Base-by-base conservation (phyloP, 2,113 vertebrate species). In the Pongo abelii region DNA sequence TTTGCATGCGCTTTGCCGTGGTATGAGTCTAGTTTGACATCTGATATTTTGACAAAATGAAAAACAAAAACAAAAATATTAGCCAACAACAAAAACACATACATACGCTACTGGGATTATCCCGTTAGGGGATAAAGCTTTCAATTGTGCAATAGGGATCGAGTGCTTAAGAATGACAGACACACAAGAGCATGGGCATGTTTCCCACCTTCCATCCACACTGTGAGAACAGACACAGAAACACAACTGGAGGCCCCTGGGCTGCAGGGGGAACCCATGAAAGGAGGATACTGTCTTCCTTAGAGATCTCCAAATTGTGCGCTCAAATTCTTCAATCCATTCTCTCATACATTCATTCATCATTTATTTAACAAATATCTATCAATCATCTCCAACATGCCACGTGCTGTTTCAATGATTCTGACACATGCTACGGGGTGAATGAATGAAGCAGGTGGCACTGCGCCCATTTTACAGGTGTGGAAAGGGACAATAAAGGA, bases 391-490 rank as follows among this genome's bases (percentile, higher is more conserved):
- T 30, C 70, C 25, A 4, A 2, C 3, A 59, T 27, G 14, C 30
- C 55, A 5, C 50, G 27, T 13, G 1, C 10, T 8, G 2, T 38
- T 14, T 69, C 27, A 3, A 5, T 0, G 1, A 46, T 32, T 16
- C n/a, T 0, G 0, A 59, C 50, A 5, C 25, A 8, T 23, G n/a
- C 30, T 18, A 18, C 0, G 1, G 40, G 20, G 27, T 30, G 30
- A 64, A 6, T 20, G 25, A 48, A 43, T 2, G 32, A 75, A 30
- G 69, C 2, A 8, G 59, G 9, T 8, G 32, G 25, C 27, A 1
- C 6, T 0, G 0, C 3, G 27, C 27, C 57, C 69, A 11, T 3
- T 30, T 69, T 86, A 46, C 5, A 46, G 57, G 13, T 79, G 5
- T 3, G 48, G 32, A 10, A 52, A 88, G 38, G 27, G 50, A 27